A percentile compares a stretch with the other conserved stretches of the same genome.
Conservation (phyloP, 2,113 vertebrate species). For the Grammomys dolichurus region DNA sequence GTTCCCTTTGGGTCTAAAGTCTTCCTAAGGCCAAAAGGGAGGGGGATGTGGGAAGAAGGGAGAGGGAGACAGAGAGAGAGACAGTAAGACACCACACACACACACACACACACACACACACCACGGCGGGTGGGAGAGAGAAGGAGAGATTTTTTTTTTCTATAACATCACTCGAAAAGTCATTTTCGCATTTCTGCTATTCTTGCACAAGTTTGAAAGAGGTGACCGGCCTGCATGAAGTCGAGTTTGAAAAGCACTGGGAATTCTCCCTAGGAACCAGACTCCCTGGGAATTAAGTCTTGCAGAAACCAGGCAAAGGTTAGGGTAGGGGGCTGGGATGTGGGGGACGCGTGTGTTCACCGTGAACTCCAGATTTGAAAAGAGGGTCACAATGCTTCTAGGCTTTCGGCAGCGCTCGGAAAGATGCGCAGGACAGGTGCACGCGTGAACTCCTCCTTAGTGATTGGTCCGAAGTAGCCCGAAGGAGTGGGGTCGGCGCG, state of each 20-base stretch:
- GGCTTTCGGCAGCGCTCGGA: background rate
- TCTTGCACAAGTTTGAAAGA: conserved; percentile 38
- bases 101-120: too few species aligned
- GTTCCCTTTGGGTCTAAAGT: background rate
- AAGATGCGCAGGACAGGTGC: background rate
- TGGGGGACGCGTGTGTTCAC: background rate
- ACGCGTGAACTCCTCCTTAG: background rate
- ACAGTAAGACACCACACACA: too few species aligned
- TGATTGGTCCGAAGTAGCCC: background rate
- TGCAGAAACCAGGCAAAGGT: background rate
- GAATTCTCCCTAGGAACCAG: background rate
- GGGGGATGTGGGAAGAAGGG: accelerated
- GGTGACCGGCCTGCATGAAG: background rate
- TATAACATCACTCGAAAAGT: background rate
- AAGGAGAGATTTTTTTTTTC: background rate
- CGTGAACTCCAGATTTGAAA: background rate
- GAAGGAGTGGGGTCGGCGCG: too few species aligned
- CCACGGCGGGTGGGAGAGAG: too few species aligned
- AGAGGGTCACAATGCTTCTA: background rate
- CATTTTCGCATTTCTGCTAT: background rate
- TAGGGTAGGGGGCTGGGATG: too few species aligned
- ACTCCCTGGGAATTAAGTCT: background rate
- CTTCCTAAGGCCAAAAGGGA: background rate
- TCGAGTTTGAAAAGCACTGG: background rate
- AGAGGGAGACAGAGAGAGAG: background rate